Conservation (phyloP, 1,140 invertebrate genomes). For the Drosophila malerkotliana region DNA sequence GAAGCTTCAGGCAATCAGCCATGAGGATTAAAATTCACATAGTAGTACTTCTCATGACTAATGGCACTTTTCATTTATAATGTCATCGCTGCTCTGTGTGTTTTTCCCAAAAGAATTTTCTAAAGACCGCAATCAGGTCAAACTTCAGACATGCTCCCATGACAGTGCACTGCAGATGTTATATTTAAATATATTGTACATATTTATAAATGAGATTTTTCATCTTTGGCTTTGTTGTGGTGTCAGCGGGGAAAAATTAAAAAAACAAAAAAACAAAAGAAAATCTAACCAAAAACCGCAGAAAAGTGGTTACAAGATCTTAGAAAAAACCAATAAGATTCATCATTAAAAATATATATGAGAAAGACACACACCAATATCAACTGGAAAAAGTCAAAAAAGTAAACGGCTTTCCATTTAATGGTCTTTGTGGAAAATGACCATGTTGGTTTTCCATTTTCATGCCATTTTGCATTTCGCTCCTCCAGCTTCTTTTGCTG, state of each 20-base stretch:
- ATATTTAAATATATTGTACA: background rate
- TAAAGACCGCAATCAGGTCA: conserved; percentile 44
- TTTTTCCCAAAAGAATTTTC: conserved; percentile 26
- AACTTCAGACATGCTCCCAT: conserved; percentile 8
- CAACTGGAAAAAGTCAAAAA: conserved; percentile 20
- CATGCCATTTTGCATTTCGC: conserved; percentile 30
- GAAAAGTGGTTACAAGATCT: conserved; percentile 13
- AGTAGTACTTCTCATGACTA: background rate
- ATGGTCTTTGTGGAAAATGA: conserved; percentile 35
- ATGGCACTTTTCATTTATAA: conserved; percentile 7
- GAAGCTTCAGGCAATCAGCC: no score
- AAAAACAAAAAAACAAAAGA: conserved; percentile 16
- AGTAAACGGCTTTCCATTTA: conserved; percentile 7
- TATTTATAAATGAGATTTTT: conserved; percentile 20
- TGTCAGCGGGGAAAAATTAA: background rate
- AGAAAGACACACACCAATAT: conserved; percentile 16
- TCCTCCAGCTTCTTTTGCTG: conserved; percentile 11
- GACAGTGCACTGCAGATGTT: conserved; percentile 2
- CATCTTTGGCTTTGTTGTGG: conserved; percentile 34
- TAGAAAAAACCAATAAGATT: conserved; percentile 6
- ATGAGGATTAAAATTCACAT: background rate
- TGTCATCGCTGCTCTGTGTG: conserved; percentile 1
- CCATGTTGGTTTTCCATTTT: conserved; percentile 60
- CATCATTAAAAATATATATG: conserved; percentile 31
- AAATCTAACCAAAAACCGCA: conserved; percentile 7